Base-by-base conservation (phyloP, 2,797 vertebrate genomes). In the Falco biarmicus region DNA sequence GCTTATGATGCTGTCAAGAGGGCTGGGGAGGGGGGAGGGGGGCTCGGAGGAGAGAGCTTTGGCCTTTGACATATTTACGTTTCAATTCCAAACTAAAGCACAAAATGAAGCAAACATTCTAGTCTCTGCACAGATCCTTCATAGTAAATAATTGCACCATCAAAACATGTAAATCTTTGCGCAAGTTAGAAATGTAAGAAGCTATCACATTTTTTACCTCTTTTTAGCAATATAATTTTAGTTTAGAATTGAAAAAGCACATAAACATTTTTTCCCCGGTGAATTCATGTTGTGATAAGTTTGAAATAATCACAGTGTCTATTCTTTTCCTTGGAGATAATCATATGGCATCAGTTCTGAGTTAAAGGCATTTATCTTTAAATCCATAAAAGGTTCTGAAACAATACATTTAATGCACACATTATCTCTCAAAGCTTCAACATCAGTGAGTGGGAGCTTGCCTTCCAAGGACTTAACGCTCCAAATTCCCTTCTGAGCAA, bases 331-430 rank as follows among this genome's bases (percentile, higher is more conserved):
- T 88, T 74, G 37, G 65, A 88, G 61, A 63, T 77, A 93, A 87
- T 85, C 51, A 73, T 29, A 73, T 51, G n/a, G 8, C 77, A 84
- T 65, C 54, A 60, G 6, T 75, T 80, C 20, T 1, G 15, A 85
- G 48, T 26, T 87, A 75, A 91, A 93, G 80, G 32, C 45, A 41
- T 90, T 93, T 95, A 43, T 76, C 68, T 92, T 89, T 85, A 75
- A 89, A 93, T 70, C 29, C n/a, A 20, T 84, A 89, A 73, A 89
- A 83, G 57, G 11, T 92, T 96, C 47, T 85, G 65, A 91, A 96
- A 74, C 57, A 90, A 81, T 73, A 80, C 13, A 25, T 87, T 81
- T 79, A 87, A 82, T 45, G 64, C 22, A 68, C 22, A 16, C 41
- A 31, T 75, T 88, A 93, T 53, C 21, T 93, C 39, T 75, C 41